A percentile compares a stretch with the other conserved stretches of the same genome.
Conservation (phyloP, 1,140 invertebrate genomes). For the Hycleus phaleratus region DNA sequence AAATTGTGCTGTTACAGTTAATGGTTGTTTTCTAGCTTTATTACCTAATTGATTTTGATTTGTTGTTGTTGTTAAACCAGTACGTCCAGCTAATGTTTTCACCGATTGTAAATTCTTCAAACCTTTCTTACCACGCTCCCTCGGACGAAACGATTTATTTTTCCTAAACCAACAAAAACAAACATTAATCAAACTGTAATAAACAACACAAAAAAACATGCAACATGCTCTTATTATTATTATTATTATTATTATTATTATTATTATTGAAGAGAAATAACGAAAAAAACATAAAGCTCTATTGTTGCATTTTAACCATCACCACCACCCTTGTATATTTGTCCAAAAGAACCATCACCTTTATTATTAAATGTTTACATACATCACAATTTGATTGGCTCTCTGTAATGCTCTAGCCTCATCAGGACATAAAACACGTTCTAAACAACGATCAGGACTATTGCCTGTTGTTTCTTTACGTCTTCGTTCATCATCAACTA, state of each 20-base stretch:
- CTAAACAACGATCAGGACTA: constrained; percentile 36
- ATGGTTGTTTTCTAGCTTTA: constrained; percentile 74
- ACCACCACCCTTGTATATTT: neutral
- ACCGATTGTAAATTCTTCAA: constrained; percentile 84
- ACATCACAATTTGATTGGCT: constrained; percentile 78
- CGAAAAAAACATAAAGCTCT: neutral
- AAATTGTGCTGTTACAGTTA: constrained; percentile 91
- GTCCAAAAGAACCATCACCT: neutral
- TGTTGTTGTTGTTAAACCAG: constrained; percentile 46
- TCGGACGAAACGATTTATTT: constrained; percentile 78
- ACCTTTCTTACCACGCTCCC: constrained; percentile 70
- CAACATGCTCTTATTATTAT: neutral
- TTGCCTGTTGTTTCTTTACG: constrained; percentile 26
- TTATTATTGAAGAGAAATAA: neutral
- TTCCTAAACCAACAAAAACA: constrained; percentile 53
- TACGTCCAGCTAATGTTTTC: constrained; percentile 74
- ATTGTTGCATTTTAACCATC: no score
- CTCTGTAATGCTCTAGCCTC: constrained; percentile 71
- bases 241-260: no score
- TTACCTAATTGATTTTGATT: constrained; percentile 46
- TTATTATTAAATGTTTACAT: constrained; percentile 44
- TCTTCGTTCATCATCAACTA: constrained; percentile 23
- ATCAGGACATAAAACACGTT: constrained; percentile 55
- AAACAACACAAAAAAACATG: neutral
- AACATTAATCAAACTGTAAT: neutral